phyloP scores from a whole-genome alignment of 2,113 vertebrate genomes.

The Cyanoramphus novaezelandiae region DNA sequence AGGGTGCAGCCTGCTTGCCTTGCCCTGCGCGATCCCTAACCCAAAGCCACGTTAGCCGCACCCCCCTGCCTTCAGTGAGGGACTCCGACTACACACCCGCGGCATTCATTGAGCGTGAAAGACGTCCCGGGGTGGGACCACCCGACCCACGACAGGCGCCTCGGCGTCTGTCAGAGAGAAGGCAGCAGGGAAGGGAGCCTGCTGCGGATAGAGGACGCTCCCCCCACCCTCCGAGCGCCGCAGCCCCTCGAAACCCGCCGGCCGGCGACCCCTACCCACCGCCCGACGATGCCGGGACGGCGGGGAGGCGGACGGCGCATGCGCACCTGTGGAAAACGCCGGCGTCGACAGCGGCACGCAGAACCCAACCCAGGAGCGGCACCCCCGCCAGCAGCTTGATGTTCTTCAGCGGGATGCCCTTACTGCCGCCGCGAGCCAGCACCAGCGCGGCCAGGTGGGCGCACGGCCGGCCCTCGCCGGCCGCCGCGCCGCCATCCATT shows the following conservation, averaged over 20 bases:
- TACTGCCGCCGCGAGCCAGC: slow-evolving; percentile 87
- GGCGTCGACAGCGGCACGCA: slow-evolving; percentile 81
- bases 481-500: not conserved
- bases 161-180: not conserved
- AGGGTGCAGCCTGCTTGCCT: not conserved
- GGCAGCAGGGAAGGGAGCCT: not conserved
- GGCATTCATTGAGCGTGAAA: rapidly evolving
- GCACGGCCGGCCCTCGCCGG: not conserved
- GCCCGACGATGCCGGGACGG: not conserved
- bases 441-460: slow-evolving; percentile 79
- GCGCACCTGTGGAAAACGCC: slow-evolving; percentile 83
- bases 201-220: too few species aligned
- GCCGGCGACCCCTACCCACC: not conserved
- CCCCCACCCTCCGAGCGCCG: too few species aligned
- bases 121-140: too few species aligned
- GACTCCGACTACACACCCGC: rapidly evolving
- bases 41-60: not conserved
- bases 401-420: slow-evolving; percentile 88
- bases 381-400: slow-evolving; percentile 85
- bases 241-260: rapidly evolving
- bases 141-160: not conserved
- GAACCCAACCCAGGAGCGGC: slow-evolving; percentile 86
- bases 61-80: rapidly evolving
- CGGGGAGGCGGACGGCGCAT: not conserved
- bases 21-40: too few species aligned